Evolutionary conservation across 2,888 invertebrate species (phyloP).

Genomic region (Priocnemis perturbator): DNA sequence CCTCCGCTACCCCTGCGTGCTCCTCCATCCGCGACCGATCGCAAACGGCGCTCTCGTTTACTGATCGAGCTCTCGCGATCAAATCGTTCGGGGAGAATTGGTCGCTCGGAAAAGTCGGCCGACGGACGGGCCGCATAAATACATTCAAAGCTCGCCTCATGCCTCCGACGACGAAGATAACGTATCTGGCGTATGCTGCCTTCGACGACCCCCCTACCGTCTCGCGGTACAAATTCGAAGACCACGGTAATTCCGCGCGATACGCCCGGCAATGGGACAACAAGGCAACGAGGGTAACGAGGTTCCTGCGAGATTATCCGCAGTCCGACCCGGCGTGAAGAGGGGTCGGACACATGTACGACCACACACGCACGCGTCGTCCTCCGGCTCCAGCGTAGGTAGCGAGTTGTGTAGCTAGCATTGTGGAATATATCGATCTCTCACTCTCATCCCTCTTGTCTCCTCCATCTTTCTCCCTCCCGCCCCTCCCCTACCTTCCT

Average conservation of each 20-base stretch:
- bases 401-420: constrained; percentile 20
- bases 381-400: not conserved
- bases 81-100: too few relatives aligned
- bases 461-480: not conserved
- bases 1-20: constrained; percentile 43
- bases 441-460: constrained; percentile 21
- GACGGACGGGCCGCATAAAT: too few relatives aligned
- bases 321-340: constrained; percentile 7
- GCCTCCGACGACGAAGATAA: constrained; percentile 22
- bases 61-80: too few relatives aligned
- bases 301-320: constrained; percentile 64
- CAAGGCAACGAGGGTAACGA: constrained; percentile 59
- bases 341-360: too few relatives aligned
- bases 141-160: not conserved
- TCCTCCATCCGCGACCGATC: constrained; percentile 59
- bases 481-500: constrained; percentile 25
- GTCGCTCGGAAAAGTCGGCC: too few relatives aligned
- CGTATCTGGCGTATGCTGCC: not conserved
- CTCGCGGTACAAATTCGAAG: constrained; percentile 46
- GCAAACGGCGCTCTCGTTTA: constrained; percentile 2
- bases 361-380: constrained; percentile 19
- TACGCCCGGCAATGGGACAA: constrained; percentile 39
- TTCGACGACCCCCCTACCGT: too few relatives aligned
- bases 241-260: constrained; percentile 46
- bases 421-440: constrained; percentile 67